phyloP scores from a whole-genome alignment of 37 sponge, comb jelly and placozoan species.

The Theonella swinhoei region DNA sequence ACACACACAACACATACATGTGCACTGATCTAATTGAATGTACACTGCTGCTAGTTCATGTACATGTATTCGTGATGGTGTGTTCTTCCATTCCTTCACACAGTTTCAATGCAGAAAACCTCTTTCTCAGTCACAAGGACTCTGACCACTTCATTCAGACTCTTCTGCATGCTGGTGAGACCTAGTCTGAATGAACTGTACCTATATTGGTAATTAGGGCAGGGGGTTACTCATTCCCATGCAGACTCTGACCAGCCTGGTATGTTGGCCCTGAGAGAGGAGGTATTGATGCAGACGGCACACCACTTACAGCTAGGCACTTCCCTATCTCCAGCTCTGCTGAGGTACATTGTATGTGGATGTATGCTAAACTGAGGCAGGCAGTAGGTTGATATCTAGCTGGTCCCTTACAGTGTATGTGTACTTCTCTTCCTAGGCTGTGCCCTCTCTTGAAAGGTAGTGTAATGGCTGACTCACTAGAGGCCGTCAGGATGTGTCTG shows the following conservation, averaged over 20 bases:
- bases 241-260: neutral
- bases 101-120: conserved; percentile 39
- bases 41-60: neutral
- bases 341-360: conserved; percentile 19
- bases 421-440: neutral
- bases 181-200: neutral
- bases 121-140: conserved; percentile 29
- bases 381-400: no score
- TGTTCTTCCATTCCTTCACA: neutral
- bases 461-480: neutral
- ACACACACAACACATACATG: neutral
- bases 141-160: conserved; percentile 8
- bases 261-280: conserved; percentile 35
- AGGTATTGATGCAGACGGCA: conserved; percentile 31
- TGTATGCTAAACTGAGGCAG: no score
- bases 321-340: conserved; percentile 25
- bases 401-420: no score
- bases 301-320: conserved; percentile 13
- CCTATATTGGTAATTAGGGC: neutral
- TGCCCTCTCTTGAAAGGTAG: neutral
- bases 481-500: neutral
- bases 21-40: no score
- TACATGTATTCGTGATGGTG: neutral
- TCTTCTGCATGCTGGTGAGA: conserved; percentile 45
- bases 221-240: neutral